Evolutionary conservation across 1,140 invertebrate genomes (phyloP).

Genomic region (Lanistes nyassanus): DNA sequence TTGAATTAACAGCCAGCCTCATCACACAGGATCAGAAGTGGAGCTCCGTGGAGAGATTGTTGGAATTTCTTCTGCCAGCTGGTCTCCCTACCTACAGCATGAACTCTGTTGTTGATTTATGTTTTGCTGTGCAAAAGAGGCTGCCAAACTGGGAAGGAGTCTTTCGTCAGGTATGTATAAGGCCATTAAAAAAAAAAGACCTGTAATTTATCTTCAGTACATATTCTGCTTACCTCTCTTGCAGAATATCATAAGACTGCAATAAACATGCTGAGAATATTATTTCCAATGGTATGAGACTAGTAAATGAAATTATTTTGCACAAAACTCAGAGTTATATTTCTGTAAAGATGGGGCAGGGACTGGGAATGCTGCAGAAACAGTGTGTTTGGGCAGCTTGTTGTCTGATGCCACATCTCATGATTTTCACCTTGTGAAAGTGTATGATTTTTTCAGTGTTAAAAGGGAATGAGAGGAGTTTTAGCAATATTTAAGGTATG

Average conservation of each 20-base stretch:
- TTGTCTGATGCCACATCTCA: no score
- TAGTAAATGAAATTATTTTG: no score
- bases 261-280: no score
- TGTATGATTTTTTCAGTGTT: no score
- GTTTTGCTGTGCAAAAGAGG: not conserved
- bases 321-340: no score
- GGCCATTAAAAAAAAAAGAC: no score
- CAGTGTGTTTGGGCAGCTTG: not conserved
- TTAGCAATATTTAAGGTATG: not conserved
- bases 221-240: no score
- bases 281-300: no score
- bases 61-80: conserved; percentile 15
- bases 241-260: no score
- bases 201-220: no score
- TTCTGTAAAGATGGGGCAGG: not conserved
- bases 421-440: no score
- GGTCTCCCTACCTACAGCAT: conserved; percentile 13
- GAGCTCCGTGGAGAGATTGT: conserved; percentile 10
- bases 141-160: not conserved
- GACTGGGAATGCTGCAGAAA: not conserved
- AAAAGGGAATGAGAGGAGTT: not conserved
- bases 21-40: conserved; percentile 21
- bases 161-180: not conserved
- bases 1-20: conserved; percentile 23
- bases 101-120: not conserved